A percentile compares a stretch with the other conserved stretches of the same genome.
phyloP scores from a whole-genome alignment of 2,113 vertebrate genomes.

The Hylia prasina region DNA sequence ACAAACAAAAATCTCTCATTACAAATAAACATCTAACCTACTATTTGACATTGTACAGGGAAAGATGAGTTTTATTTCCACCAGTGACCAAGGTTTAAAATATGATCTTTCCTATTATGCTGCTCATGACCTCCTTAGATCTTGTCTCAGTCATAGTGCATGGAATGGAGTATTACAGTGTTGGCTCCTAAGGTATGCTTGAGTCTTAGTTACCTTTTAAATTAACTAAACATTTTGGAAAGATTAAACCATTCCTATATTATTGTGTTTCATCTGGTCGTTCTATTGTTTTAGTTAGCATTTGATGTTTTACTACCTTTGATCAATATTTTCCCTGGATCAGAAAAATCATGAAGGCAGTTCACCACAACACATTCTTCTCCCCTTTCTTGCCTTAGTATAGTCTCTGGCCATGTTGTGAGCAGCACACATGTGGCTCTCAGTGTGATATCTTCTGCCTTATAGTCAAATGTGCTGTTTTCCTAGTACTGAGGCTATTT shows the following conservation, averaged over 20 bases:
- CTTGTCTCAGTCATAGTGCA: constrained; percentile 30
- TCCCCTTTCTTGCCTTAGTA: background rate
- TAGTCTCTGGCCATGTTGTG: background rate
- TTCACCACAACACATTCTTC: background rate
- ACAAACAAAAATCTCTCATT: constrained; percentile 24
- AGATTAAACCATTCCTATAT: constrained; percentile 10
- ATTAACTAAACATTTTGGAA: constrained; percentile 52
- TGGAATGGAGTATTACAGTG: constrained; percentile 33
- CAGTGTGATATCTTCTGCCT: background rate
- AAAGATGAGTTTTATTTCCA: constrained; percentile 35
- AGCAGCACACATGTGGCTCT: background rate
- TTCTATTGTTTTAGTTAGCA: background rate
- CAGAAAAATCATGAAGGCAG: background rate
- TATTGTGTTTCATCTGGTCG: constrained; percentile 21
- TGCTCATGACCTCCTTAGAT: constrained; percentile 49
- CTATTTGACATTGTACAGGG: constrained; percentile 15
- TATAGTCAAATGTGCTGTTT: background rate
- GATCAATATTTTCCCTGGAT: background rate
- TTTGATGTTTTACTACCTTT: background rate
- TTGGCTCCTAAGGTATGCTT: background rate
- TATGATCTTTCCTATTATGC: constrained; percentile 56
- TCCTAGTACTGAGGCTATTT: background rate
- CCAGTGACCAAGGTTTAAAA: constrained; percentile 47
- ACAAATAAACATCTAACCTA: constrained; percentile 58
- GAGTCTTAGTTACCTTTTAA: constrained; percentile 57